A percentile compares a stretch with the other conserved stretches of the same genome.
phyloP scores from a whole-genome alignment of 1,140 invertebrate species.

The Frieseomelitta varia region DNA sequence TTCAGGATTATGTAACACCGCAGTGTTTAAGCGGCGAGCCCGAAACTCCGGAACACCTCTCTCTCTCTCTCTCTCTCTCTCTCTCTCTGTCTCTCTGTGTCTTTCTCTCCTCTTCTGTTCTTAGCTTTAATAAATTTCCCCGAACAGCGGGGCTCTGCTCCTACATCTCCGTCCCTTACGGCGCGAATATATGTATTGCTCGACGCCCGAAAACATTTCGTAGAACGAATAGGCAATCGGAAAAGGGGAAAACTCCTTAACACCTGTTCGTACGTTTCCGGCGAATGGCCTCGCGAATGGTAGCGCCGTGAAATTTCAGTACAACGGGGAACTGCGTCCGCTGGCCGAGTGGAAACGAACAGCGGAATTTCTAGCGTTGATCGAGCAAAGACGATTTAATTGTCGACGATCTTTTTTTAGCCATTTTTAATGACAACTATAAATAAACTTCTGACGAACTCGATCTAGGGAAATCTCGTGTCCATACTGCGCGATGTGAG shows the following conservation, averaged over 20 bases:
- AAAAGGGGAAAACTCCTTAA: constrained; percentile 15
- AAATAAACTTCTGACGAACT: not conserved
- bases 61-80: not conserved
- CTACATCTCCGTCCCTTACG: constrained; percentile 25
- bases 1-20: constrained; percentile 65
- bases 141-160: not conserved
- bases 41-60: constrained; percentile 50
- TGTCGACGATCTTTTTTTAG: not conserved
- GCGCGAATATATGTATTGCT: constrained; percentile 19
- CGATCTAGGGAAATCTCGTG: not conserved
- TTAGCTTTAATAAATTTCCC: constrained; percentile 61
- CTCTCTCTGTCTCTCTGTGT: not conserved
- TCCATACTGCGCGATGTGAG: not conserved
- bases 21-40: constrained; percentile 65
- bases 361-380: not conserved
- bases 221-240: constrained; percentile 21
- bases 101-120: constrained; percentile 18
- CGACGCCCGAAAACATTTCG: constrained; percentile 25
- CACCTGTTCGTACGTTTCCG: constrained; percentile 20
- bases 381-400: not conserved
- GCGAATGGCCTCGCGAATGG: not conserved
- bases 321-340: not conserved
- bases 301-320: not conserved
- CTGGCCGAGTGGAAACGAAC: not conserved
- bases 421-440: not conserved